Evolutionary conservation across 2,888 invertebrate species (phyloP).

Genomic region (Hybos culiciformis): DNA sequence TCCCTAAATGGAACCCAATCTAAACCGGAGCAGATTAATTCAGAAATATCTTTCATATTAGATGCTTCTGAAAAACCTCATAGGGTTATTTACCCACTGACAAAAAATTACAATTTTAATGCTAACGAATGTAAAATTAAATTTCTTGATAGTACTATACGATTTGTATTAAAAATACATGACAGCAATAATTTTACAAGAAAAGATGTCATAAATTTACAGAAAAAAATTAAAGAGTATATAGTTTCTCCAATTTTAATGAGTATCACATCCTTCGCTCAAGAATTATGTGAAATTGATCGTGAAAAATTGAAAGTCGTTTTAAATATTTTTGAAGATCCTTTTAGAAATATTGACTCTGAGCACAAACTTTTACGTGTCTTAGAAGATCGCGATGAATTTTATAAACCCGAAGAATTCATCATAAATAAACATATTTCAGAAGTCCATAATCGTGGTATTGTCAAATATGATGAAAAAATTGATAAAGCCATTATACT

Average conservation of each 20-base stretch:
- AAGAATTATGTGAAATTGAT: background rate
- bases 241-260: conserved; percentile 1
- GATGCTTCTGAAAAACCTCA: background rate
- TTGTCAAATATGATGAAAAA: background rate
- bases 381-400: background rate
- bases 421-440: background rate
- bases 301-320: background rate
- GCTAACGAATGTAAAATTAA: background rate
- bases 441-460: background rate
- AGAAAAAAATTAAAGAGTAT: background rate
- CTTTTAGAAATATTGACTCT: background rate
- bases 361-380: background rate
- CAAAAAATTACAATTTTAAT: background rate
- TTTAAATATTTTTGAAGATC: background rate
- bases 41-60: background rate
- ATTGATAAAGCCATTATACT: background rate
- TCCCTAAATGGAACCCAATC: background rate
- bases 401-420: background rate
- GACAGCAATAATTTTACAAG: background rate
- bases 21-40: background rate
- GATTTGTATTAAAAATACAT: conserved; percentile 1
- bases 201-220: conserved; percentile 2
- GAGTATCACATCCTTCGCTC: background rate
- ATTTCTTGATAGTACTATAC: background rate
- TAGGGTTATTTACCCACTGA: background rate